A percentile compares a stretch with the other conserved stretches of the same genome.
Conservation (phyloP, 2,797 vertebrate genomes). For the Pseudochirops cupreus region DNA sequence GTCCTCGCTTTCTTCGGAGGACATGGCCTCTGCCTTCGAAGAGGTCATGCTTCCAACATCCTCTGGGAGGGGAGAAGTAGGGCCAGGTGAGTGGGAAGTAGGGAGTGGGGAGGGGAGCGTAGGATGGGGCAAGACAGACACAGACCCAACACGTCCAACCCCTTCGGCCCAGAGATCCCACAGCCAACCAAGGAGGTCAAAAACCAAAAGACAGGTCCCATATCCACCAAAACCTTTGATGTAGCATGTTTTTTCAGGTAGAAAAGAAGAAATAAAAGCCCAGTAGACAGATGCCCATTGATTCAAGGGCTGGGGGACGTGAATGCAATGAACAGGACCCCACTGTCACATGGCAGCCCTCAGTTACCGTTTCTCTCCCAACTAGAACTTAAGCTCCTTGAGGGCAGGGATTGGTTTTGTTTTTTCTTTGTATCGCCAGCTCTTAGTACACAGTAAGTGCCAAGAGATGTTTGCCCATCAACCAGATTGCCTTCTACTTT, state of each 20-base stretch:
- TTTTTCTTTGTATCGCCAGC: background rate
- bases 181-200: background rate
- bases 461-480: too few species aligned
- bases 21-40: slow-evolving; percentile 89
- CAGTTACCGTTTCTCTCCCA: background rate
- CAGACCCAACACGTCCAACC: too few species aligned
- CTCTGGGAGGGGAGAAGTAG: slow-evolving; percentile 74
- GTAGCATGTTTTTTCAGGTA: background rate
- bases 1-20: slow-evolving; percentile 89
- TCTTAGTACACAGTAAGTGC: too few species aligned
- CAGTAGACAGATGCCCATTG: background rate
- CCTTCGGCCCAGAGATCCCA: background rate
- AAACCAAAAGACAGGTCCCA: too few species aligned
- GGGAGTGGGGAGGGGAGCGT: background rate
- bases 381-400: background rate
- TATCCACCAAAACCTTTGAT: background rate
- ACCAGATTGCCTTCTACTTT: too few species aligned
- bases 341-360: accelerated
- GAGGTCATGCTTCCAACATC: slow-evolving; percentile 88
- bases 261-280: background rate
- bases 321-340: background rate
- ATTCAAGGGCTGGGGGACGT: background rate
- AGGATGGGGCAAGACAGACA: background rate
- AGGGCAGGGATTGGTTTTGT: background rate
- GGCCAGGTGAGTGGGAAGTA: background rate